Evolutionary conservation across 2,113 vertebrate genomes (phyloP), one percentile per base, ranked within the genome.

Genomic region (Scopus umbretta): DNA sequence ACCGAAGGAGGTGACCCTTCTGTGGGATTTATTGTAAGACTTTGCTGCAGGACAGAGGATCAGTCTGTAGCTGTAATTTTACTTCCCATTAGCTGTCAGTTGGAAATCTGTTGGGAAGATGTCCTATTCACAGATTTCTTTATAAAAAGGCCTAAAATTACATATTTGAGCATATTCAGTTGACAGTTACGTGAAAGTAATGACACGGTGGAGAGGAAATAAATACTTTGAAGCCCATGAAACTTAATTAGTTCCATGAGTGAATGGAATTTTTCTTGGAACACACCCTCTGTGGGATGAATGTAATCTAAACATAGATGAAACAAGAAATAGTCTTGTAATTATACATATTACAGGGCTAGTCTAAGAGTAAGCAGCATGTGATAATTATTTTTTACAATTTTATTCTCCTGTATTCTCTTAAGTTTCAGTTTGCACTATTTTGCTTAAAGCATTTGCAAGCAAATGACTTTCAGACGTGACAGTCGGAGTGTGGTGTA

Each of bases 131-230:
- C 25, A 88, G 73, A 95, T 94, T 97, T 97, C 88, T 94, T 94
- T 82, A 88, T 95, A 97, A 97, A 97, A 94, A 67, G 67, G 30
- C 62, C 92, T 95, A 94, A 98, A 97, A 98, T 98, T 97, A 96
- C 94, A 96, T 88, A 95, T 97, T 97, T 95, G 84, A 96, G n/a
- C 86, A 89, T 95, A 96, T 97, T 93, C 73, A 89, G 36, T 92
- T 98, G 97, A 97, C 97, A 98, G 93, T 91, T 81, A 85, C 74
- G 72, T 97, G 96, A 96, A 98, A 96, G 89, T 97, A 97, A 97
- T 97, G 87, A 95, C 61, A 86, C 4, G 29, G 36, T 97, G 88
- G 89, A 96, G 62, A 85, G 86, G 86, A 96, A 97, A 97, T 97
- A 98, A 98, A 97, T 85, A 97, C 85, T 92, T 96, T 75, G 90